Conservation (phyloP, 2,888 invertebrate genomes). For the Ormyrus rosae region DNA sequence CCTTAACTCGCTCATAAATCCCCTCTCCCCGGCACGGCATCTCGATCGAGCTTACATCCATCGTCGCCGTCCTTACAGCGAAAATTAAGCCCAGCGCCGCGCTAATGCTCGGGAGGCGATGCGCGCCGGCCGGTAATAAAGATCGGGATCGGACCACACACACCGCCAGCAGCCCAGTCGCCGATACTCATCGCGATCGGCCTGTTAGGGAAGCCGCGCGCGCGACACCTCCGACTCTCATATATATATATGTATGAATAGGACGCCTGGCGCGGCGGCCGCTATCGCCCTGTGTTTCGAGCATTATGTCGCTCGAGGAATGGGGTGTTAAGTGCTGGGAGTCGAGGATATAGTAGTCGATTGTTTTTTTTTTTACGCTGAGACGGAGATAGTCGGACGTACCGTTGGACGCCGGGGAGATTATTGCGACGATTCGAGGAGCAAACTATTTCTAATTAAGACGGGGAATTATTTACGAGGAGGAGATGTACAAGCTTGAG, state of each 20-base stretch:
- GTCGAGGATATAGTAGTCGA: too few relatives aligned
- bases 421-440: background rate
- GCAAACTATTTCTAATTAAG: too few relatives aligned
- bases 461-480: background rate
- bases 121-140: conserved; percentile 32
- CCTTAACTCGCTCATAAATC: background rate
- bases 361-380: too few relatives aligned
- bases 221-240: conserved; percentile 23
- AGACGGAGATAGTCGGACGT: too few relatives aligned
- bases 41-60: background rate
- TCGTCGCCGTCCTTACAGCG: background rate
- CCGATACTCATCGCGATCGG: conserved; percentile 22
- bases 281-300: too few relatives aligned
- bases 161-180: background rate
- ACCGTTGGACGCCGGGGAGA: background rate
- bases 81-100: background rate
- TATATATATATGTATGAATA: conserved; percentile 30
- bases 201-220: background rate
- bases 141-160: conserved; percentile 49
- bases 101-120: background rate
- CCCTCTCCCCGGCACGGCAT: background rate
- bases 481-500: too few relatives aligned
- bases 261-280: background rate
- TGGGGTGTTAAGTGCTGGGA: too few relatives aligned
- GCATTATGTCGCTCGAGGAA: too few relatives aligned